phyloP scores from a whole-genome alignment of 2,113 vertebrate genomes.

The Pangasianodon gigas region DNA sequence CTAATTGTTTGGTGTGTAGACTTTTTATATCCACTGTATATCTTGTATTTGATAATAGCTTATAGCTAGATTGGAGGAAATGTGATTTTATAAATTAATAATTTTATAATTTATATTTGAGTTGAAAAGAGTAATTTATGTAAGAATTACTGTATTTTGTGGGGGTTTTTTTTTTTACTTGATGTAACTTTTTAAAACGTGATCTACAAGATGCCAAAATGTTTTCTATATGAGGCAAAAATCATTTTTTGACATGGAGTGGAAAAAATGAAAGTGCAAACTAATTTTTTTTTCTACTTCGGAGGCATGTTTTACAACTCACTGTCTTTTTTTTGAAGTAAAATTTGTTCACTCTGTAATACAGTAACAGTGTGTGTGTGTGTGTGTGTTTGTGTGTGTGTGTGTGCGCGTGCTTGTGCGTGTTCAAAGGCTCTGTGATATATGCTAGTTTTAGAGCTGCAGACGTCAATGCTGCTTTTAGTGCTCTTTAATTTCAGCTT shows the following conservation, averaged over 20 bases:
- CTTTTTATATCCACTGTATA: not conserved
- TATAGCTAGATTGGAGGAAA: not conserved
- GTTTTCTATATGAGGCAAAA: not conserved
- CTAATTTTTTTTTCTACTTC: not conserved
- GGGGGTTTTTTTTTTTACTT: not conserved
- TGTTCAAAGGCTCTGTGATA: slow-evolving; percentile 35
- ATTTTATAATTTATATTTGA: not conserved
- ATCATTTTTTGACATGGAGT: not conserved
- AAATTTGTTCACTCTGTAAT: slow-evolving; percentile 5
- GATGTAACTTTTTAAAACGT: not conserved
- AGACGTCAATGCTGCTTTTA: slow-evolving; percentile 46
- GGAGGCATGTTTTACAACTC: not conserved
- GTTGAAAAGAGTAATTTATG: not conserved
- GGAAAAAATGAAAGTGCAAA: not conserved
- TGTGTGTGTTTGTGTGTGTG: slow-evolving; percentile 5
- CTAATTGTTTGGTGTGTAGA: not conserved
- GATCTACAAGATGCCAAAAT: not conserved
- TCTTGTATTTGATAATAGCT: not conserved
- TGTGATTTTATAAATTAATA: not conserved
- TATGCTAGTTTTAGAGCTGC: slow-evolving; percentile 40
- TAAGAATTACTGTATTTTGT: not conserved
- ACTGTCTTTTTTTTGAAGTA: not conserved
- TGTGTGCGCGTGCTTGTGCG: not conserved
- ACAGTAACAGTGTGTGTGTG: slow-evolving; percentile 16
- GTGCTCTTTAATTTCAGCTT: slow-evolving; percentile 47